Percentiles rank a stretch among this genome's conserved stretches.
phyloP scores from a whole-genome alignment of 1,140 invertebrate genomes.

The Agraylea sexmaculata region DNA sequence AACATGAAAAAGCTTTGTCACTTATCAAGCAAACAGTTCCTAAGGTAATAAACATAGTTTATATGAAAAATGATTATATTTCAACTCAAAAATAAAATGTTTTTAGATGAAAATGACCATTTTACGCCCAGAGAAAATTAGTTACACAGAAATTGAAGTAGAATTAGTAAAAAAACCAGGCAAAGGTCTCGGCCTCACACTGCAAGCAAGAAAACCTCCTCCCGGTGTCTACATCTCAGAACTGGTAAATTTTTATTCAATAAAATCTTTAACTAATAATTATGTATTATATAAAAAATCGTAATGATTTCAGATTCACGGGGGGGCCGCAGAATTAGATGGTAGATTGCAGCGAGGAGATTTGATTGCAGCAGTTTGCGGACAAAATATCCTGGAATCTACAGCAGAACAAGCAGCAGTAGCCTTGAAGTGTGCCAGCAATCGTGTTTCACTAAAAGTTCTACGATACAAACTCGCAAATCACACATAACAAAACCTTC shows the following conservation, averaged over 20 bases:
- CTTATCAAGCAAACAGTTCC: slow-evolving; percentile 59
- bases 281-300: not conserved
- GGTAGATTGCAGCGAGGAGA: slow-evolving; percentile 88
- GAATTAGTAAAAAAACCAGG: slow-evolving; percentile 87
- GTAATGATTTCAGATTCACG: slow-evolving; percentile 54
- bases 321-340: slow-evolving; percentile 83
- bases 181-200: slow-evolving; percentile 83
- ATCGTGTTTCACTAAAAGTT: slow-evolving; percentile 66
- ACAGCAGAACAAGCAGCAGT: slow-evolving; percentile 79
- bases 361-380: slow-evolving; percentile 81
- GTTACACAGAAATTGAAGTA: slow-evolving; percentile 75
- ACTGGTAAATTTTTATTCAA: slow-evolving; percentile 53
- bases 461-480: slow-evolving; percentile 59
- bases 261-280: not conserved
- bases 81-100: not conserved
- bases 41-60: slow-evolving; percentile 40
- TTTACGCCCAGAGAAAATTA: slow-evolving; percentile 71
- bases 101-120: slow-evolving; percentile 79
- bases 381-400: slow-evolving; percentile 68
- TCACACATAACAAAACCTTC: slow-evolving; percentile 1
- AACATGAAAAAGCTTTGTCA: slow-evolving; percentile 42
- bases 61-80: slow-evolving; percentile 2
- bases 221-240: slow-evolving; percentile 90
- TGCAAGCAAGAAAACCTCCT: slow-evolving; percentile 77
- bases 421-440: slow-evolving; percentile 73